Evolutionary conservation across 2,797 vertebrate genomes (phyloP).

Genomic region (Sciurus carolinensis): DNA sequence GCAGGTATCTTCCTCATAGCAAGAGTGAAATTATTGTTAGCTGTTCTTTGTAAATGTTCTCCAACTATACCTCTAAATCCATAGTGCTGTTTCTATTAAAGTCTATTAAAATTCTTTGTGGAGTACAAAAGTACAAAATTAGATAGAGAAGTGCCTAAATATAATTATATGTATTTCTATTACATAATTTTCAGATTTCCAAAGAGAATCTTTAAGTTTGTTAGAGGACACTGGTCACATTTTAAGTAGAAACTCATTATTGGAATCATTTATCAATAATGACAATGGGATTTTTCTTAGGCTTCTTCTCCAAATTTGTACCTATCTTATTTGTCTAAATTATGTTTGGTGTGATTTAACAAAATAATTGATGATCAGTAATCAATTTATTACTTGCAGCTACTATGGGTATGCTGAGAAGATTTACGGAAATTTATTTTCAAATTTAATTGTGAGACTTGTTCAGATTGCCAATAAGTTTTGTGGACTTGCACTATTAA

Average conservation of each 20-base stretch:
- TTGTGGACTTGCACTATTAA: background rate
- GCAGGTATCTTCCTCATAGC: background rate
- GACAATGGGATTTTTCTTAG: slow-evolving; percentile 16
- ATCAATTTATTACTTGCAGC: background rate
- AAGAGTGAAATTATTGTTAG: background rate
- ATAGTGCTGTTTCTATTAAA: background rate
- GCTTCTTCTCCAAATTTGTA: background rate
- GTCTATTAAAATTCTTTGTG: background rate
- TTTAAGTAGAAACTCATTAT: slow-evolving; percentile 39
- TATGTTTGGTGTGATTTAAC: slow-evolving; percentile 2
- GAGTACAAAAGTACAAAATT: background rate
- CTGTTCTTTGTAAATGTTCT: background rate
- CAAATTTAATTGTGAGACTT: background rate
- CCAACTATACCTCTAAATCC: background rate
- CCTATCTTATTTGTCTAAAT: slow-evolving; percentile 47
- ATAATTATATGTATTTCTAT: background rate
- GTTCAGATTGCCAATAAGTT: slow-evolving; percentile 30
- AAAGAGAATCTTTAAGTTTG: background rate
- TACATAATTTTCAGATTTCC: background rate
- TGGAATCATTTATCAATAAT: background rate
- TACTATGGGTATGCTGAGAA: background rate
- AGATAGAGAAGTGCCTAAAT: background rate
- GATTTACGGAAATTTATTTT: background rate
- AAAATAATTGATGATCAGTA: background rate
- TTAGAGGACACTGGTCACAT: background rate